Base-by-base conservation (phyloP, 1,140 invertebrate genomes). In the Myzus persicae region DNA sequence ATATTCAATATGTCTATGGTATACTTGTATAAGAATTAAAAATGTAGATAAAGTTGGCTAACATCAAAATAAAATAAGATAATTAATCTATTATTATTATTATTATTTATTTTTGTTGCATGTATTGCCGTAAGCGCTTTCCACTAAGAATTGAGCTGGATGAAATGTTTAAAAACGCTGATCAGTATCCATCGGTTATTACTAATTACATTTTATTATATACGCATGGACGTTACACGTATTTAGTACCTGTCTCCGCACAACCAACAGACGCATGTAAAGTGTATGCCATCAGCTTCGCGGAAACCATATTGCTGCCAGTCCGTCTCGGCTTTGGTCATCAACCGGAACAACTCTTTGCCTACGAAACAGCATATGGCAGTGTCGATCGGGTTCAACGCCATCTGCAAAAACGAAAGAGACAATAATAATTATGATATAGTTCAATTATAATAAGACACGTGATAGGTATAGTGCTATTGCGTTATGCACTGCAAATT, bases 251-350 rank as follows among this genome's bases (percentile, higher is more conserved):
- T 93, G 94, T 98, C 97, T n/a, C 97, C 96, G 48, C 97, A 97
- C 94, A 98, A 93, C 97, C 97, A 97, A 94, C 96, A 96, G 94
- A 97, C 96, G 93, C 96, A 97, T 4, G 96, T 96, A 94, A 98
- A 96, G 94, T 96, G 95, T 93, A 97, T 96, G 94, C 96, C 96
- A 94, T 98, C 98, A 40, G 97, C 96, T 95, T 98, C 98, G 91
- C 97, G 96, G 95, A 97, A 98, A 36, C 97, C 97, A 95, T 97
- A 98, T 92, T 97, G 97, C 59, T 97, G 96, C 96, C 98, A 97
- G 6, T 97, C 96, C 2, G 96, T 97, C 94, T 98, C 98, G 22
- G 96, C 96, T 59, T 97, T 97, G 44, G 97, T 97, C 94, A 98
- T 96, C 91, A 98, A 96, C 94, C 97, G 96, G 94, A 98, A 97